phyloP scores from a whole-genome alignment of 2,888 invertebrate species.

The Sturmia bella region DNA sequence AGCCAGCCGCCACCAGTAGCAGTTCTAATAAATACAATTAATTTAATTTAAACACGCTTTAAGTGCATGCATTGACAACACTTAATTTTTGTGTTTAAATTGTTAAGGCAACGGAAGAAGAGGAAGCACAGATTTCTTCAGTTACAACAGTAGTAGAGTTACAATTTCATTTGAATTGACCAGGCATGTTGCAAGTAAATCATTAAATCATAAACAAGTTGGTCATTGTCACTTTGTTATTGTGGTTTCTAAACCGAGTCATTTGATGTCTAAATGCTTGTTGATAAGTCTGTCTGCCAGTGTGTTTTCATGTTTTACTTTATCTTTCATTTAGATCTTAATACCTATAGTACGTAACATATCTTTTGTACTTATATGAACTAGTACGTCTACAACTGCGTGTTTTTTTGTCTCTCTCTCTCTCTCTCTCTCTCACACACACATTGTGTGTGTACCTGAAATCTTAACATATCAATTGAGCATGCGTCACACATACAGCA shows the following conservation, averaged over 20 bases:
- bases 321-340: constrained; percentile 33
- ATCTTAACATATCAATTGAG: constrained; percentile 30
- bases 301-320: constrained; percentile 4
- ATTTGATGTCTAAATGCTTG: constrained; percentile 25
- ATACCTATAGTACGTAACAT: too few species aligned
- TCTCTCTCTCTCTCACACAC: background rate
- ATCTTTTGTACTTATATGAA: background rate
- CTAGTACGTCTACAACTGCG: background rate
- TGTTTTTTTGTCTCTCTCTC: background rate
- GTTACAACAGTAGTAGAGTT: constrained; percentile 32
- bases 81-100: background rate
- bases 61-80: constrained; percentile 10
- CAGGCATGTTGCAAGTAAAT: constrained; percentile 6
- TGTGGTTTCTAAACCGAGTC: constrained; percentile 21
- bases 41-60: too few species aligned
- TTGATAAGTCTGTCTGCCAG: constrained; percentile 4
- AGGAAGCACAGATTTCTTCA: constrained; percentile 35
- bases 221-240: constrained; percentile 27
- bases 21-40: too few species aligned
- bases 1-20: too few species aligned
- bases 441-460: background rate
- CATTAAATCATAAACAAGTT: constrained; percentile 34
- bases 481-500: constrained; percentile 56
- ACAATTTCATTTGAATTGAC: constrained; percentile 39
- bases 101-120: constrained; percentile 26